phyloP scores from a whole-genome alignment of 2,888 invertebrate species.

The Stomorhina lunata region DNA sequence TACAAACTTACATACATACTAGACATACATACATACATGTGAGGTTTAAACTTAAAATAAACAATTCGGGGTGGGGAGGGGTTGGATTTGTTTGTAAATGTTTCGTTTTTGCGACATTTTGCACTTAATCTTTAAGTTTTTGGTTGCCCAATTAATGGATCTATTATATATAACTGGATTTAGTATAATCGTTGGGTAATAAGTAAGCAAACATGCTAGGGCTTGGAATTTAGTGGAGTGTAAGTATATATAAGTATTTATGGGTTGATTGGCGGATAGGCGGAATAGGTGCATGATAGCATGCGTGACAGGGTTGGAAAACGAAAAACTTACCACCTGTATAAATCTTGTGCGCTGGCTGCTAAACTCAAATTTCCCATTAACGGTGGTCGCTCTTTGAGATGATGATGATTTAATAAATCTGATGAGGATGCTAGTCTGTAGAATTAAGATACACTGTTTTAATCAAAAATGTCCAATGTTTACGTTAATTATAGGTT shows the following conservation, averaged over 20 bases:
- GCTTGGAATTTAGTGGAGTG: background rate
- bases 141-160: background rate
- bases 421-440: constrained; percentile 84
- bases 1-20: background rate
- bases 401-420: constrained; percentile 81
- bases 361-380: constrained; percentile 79
- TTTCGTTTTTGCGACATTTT: constrained; percentile 13
- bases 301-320: constrained; percentile 27
- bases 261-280: background rate
- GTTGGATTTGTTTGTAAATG: background rate
- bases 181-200: background rate
- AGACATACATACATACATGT: background rate
- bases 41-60: background rate
- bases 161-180: background rate
- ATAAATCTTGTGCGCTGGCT: constrained; percentile 81
- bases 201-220: constrained; percentile 20
- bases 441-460: constrained; percentile 24
- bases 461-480: background rate
- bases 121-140: constrained; percentile 16
- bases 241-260: too few species aligned
- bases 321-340: constrained; percentile 80
- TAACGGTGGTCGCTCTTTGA: constrained; percentile 82
- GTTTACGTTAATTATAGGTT: background rate
- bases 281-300: background rate
- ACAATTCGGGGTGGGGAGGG: background rate